A percentile compares a stretch with the other conserved stretches of the same genome.
These are phyloP conservation scores for Caenorhabditis wallacei DNA, from an alignment of 2,888 invertebrate species.

Conservation along the genomic window DNA sequence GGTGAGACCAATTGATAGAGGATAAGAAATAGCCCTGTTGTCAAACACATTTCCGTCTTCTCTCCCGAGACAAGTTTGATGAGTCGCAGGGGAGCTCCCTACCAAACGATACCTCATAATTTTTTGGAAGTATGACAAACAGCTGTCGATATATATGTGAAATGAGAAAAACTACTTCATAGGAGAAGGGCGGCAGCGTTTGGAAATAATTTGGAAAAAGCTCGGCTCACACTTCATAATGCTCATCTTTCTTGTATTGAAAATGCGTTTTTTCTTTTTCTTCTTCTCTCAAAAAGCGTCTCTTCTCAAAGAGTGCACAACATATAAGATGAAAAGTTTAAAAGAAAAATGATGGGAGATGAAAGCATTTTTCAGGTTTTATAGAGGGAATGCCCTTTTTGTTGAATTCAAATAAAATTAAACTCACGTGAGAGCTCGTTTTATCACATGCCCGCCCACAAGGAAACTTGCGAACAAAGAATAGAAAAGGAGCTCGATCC, in stretches of 20 bases:
- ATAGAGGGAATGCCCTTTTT: constrained; percentile 14
- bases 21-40: constrained; percentile 50
- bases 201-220: constrained; percentile 46
- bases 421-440: constrained; percentile 20
- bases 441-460: constrained; percentile 37
- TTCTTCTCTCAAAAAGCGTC: constrained; percentile 18
- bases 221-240: constrained; percentile 52
- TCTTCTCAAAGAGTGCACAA: constrained; percentile 4
- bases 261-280: constrained; percentile 12
- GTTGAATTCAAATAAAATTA: constrained; percentile 3
- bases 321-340: constrained; percentile 5
- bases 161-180: background rate
- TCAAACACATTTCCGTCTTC: constrained; percentile 44
- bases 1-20: constrained; percentile 47
- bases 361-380: background rate
- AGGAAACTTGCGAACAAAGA: constrained; percentile 12
- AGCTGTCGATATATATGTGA: constrained; percentile 34
- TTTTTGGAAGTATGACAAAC: constrained; percentile 60
- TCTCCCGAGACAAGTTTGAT: constrained; percentile 58
- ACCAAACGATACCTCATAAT: constrained; percentile 58
- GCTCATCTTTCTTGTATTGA: constrained; percentile 24
- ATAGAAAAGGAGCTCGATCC: constrained; percentile 1
- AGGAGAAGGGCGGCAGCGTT: background rate
- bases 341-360: constrained; percentile 6
- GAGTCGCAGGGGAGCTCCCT: constrained; percentile 19